Evolutionary conservation across 2,797 vertebrate genomes (phyloP), one percentile per base, ranked within the genome.

Genomic region (Sebastes ruberrimus): DNA sequence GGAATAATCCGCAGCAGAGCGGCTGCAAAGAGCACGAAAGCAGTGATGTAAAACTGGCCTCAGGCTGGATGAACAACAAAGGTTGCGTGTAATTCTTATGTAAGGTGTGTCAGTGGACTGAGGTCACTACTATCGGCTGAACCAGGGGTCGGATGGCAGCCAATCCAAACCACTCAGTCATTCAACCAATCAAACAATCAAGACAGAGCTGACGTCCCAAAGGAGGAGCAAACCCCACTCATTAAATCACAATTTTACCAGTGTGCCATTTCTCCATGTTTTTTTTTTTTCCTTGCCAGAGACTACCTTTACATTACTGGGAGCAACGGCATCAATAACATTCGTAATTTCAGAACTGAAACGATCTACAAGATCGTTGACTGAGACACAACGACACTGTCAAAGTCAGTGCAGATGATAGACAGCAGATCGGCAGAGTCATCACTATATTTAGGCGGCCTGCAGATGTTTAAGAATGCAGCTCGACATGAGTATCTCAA

Each of bases 11-110:
- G 27, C 57, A 52, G 65, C 53, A 25, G 71, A 82, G 56, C 7
- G 10, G 73, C 78, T 80, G 62, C 55, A 32, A 53, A 30, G 3
- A 72, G 25, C 74, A 67, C 28, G n/a, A 22, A 76, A 60, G 68
- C 61, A n/a, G 64, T 86, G 85, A 88, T 49, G 72, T 71, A 81
- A 81, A 85, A 56, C 0, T 42, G 67, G 61, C 81, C 61, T 42
- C 76, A 7, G 85, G 86, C 78, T 78, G 49, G 27, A 65, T 6
- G 53, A 79, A 72, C 79, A 74, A 76, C 65, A 85, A 78, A 74
- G 76, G 69, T 66, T 74, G 71, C 8, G 0, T 80, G 70, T 66
- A 38, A 82, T 73, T 83, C 63, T 86, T 90, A 84, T 65, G 35
- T 79, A 84, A 88, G 74, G 53, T 25, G 56, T 52, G 80, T 82